Base-by-base conservation (phyloP, 2,113 vertebrate species). In the Ia io region DNA sequence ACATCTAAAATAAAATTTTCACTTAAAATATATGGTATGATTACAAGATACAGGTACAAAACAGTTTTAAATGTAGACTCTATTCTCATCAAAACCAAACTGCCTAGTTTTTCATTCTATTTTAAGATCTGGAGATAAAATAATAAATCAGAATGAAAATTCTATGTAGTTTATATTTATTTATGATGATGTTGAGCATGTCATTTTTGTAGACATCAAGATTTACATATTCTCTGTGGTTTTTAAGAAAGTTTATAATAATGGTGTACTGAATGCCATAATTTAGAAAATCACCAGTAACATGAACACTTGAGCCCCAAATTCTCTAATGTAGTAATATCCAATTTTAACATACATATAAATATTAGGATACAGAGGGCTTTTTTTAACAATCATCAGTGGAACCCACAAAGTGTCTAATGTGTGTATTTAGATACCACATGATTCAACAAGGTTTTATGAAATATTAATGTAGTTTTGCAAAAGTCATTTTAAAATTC, bases 401-500 rank as follows among this genome's bases (percentile, higher is more conserved):
- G 84, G 91, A 97, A 97, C 65, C 73, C 96, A 93, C 44, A 93
- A 25, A 95, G 74, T 32, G 87, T 92, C 3, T 91, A 97, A 95
- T 51, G 93, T 80, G 93, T 77, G 70, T 79, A 95, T 97, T 97
- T 93, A 95, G 94, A 97, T 95, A 94, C 63, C 56, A 93, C 84
- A 86, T 95, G 97, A 97, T 97, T 97, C 95, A 98, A 88, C 80
- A 94, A 95, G 74, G 69, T 71, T 95, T 97, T 82, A 97, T 98
- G 67, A 95, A 98, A 97, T 98, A 98, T 98, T 98, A 97, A 98
- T 98, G 28, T 25, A 35, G 42, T 90, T 97, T 98, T 0, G 1
- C 78, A 98, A 98, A 95, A 97, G 84, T 96, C 95, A 97, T 97
- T 98, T 98, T 97, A 97, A 98, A 98, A 97, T 97, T 97, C 90